Evolutionary conservation across 1,140 invertebrate species (phyloP).

Genomic region (Apis cerana): DNA sequence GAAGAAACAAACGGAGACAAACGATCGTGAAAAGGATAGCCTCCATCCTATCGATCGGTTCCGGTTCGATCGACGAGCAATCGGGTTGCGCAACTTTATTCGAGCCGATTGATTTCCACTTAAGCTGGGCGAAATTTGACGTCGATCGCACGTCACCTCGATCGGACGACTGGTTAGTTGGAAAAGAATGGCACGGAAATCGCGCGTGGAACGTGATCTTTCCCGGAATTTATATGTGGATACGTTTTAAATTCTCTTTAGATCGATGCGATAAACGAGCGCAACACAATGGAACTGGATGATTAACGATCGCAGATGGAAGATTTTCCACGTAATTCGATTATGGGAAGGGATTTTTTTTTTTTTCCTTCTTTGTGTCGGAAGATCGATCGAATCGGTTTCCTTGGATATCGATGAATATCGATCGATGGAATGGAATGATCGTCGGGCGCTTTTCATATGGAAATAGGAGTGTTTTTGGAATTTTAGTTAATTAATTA

Average conservation of each 20-base stretch:
- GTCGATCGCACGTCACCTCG: conserved; percentile 31
- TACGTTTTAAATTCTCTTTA: not conserved
- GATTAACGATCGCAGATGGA: not conserved
- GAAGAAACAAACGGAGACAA: not conserved
- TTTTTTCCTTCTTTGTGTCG: not conserved
- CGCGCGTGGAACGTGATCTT: not conserved
- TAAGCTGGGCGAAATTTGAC: conserved; percentile 4
- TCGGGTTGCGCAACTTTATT: conserved; percentile 19
- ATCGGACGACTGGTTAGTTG: not conserved
- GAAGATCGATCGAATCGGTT: not conserved
- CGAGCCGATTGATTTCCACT: conserved; percentile 3
- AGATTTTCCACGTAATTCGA: not conserved
- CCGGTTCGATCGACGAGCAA: not conserved
- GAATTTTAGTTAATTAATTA: not conserved
- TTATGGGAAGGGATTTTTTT: too few relatives aligned
- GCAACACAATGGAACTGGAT: not conserved
- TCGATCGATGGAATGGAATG: not conserved
- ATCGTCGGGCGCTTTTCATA: not conserved
- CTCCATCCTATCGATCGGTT: not conserved
- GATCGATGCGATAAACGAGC: not conserved
- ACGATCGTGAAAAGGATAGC: conserved; percentile 7
- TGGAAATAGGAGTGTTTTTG: not conserved
- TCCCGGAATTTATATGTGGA: not conserved
- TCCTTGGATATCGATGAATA: not conserved
- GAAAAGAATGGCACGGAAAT: conserved; percentile 1